Base-by-base conservation (phyloP, 2,113 vertebrate species). In the Barbus barbus region DNA sequence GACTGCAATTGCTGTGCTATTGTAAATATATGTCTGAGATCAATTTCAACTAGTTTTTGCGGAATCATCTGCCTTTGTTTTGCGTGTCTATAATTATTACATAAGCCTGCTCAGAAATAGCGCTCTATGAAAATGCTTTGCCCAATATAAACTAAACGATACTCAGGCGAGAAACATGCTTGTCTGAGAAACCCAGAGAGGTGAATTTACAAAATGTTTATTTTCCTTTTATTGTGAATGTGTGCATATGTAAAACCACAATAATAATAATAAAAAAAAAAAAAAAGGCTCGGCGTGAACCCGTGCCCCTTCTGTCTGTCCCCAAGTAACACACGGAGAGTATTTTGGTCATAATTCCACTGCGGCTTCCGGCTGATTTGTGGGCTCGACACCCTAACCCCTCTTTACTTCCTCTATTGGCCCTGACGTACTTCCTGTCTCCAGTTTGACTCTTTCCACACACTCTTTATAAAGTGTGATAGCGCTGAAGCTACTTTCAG, bases 341-440 rank as follows among this genome's bases (percentile, higher is more conserved):
- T 96, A 97, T 97, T 97, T 97, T 96, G 93, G 96, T 94, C 94
- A 88, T 95, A 96, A 96, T 98, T 98, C 96, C 97, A 97, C 94
- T 92, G 93, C 2, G 90, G 93, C 93, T 95, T 93, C 93, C 84
- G 85, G 93, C 93, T 94, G 93, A 88, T 87, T 91, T 96, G 96
- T 90, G 96, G 96, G 96, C 89, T 94, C 53, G 83, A 92, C 93
- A 94, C 92, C 92, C 90, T 93, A 94, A 87, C 95, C 95, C 92
- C 36, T 24, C 24, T 28, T 28, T 96, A 96, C 97, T 98, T 97
- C 96, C 96, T 93, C 95, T 96, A 95, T 94, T 95, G 95, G 95
- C 94, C 88, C 93, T 97, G 97, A 98, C 96, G 96, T 93, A 91
- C 95, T 97, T 98, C 96, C 96, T 95, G 90, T n/a, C n/a, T n/a